A percentile compares a stretch with the other conserved stretches of the same genome.
Conservation (phyloP, 2,797 vertebrate genomes). For the Diplodus puntazzo region DNA sequence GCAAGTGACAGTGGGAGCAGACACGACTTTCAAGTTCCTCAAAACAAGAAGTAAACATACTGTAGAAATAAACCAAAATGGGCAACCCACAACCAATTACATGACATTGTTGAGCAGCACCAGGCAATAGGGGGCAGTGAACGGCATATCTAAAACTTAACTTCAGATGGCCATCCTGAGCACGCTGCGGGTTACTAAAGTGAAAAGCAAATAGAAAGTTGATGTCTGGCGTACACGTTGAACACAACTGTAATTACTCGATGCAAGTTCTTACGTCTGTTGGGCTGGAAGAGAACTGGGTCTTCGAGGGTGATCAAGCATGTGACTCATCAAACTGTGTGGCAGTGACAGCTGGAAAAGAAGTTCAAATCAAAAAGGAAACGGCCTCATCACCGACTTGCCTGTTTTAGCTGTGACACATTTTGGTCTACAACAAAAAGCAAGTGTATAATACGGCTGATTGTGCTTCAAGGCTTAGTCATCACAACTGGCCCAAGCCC, state of each 20-base stretch:
- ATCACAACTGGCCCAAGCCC: no score
- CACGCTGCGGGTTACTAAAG: not conserved
- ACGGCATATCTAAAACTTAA: slow-evolving; percentile 3
- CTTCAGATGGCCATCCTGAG: slow-evolving; percentile 8
- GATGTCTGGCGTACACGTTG: not conserved
- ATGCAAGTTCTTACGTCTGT: not conserved
- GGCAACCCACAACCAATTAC: slow-evolving; percentile 51
- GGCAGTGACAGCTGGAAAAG: not conserved
- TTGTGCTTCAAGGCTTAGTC: not conserved
- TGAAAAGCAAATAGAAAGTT: slow-evolving; percentile 25
- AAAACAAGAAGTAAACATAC: slow-evolving; percentile 59
- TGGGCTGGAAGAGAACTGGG: not conserved
- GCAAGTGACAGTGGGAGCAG: slow-evolving; percentile 57
- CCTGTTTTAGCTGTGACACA: not conserved
- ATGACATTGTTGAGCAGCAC: slow-evolving; percentile 26
- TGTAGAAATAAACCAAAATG: slow-evolving; percentile 43
- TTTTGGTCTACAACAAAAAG: not conserved
- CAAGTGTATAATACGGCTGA: no score
- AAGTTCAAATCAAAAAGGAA: not conserved
- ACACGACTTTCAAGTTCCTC: slow-evolving; percentile 64
- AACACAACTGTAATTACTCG: slow-evolving; percentile 2
- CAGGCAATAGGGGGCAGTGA: slow-evolving; percentile 28
- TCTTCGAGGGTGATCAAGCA: not conserved
- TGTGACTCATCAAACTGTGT: slow-evolving; percentile 7
- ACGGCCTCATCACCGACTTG: not conserved